Conservation (phyloP, 2,888 invertebrate species). For the Gari tellinella region DNA sequence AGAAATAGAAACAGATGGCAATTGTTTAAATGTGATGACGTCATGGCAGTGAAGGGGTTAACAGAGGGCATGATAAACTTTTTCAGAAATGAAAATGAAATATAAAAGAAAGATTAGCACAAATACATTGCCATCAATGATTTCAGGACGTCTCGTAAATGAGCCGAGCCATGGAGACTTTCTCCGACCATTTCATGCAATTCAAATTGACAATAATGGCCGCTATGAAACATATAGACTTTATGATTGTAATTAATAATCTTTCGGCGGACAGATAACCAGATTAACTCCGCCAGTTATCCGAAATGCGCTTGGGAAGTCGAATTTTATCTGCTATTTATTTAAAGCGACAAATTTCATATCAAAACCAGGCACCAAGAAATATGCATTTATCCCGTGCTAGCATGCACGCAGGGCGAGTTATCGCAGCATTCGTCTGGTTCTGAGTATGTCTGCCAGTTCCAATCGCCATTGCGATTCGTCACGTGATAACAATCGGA, state of each 20-base stretch:
- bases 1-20: too few species aligned
- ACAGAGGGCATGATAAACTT: too few species aligned
- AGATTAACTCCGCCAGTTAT: conserved; percentile 39
- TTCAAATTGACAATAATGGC: conserved; percentile 32
- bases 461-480: conserved; percentile 45
- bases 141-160: too few species aligned
- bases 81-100: too few species aligned
- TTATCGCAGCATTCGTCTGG: conserved; percentile 37
- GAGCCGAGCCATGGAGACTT: too few species aligned
- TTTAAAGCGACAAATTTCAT: conserved; percentile 59
- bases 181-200: background rate
- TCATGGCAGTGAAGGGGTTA: too few species aligned
- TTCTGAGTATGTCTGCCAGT: conserved; percentile 54
- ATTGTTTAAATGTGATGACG: too few species aligned
- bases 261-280: conserved; percentile 23
- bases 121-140: too few species aligned
- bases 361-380: conserved; percentile 35
- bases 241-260: conserved; percentile 33
- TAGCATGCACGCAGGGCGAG: conserved; percentile 43
- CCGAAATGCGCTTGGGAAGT: conserved; percentile 27
- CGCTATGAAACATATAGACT: conserved; percentile 5
- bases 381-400: conserved; percentile 38
- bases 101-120: too few species aligned
- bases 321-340: conserved; percentile 36
- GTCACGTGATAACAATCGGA: conserved; percentile 63